These are phyloP conservation scores for Crossaster papposus DNA, from an alignment of 53 echinoderm and acorn worm species.

Conservation along the genomic window DNA sequence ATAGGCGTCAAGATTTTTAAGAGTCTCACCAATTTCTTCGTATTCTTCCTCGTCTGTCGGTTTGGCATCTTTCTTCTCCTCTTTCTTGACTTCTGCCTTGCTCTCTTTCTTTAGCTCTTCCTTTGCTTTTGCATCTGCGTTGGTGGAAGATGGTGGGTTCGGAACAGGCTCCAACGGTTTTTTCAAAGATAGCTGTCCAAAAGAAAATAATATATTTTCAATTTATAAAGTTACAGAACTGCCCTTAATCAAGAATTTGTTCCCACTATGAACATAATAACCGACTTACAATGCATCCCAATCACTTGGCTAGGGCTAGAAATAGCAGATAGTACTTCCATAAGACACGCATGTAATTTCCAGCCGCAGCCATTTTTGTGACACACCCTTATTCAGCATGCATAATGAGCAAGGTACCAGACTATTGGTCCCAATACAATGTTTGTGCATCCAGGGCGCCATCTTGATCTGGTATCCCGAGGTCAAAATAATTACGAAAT, in stretches of 20 bases:
- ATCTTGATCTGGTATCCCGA: not conserved
- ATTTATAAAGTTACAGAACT: not conserved
- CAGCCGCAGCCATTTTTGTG: too few species aligned
- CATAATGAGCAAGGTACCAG: not conserved
- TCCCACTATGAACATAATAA: not conserved
- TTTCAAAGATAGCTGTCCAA: slow-evolving; percentile 34
- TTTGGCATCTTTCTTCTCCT: slow-evolving; percentile 39
- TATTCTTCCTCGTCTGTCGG: slow-evolving; percentile 57
- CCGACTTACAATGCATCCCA: too few species aligned
- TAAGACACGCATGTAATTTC: too few species aligned
- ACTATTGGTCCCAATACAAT: not conserved
- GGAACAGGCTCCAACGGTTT: slow-evolving; percentile 18
- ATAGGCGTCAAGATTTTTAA: not conserved
- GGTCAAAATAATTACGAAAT: not conserved
- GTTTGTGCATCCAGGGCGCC: not conserved
- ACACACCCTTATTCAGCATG: too few species aligned
- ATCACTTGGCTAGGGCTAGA: too few species aligned
- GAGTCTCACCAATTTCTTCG: slow-evolving; percentile 48
- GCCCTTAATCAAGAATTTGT: not conserved
- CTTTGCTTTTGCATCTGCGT: slow-evolving; percentile 11
- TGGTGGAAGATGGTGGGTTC: not conserved
- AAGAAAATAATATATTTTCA: not conserved
- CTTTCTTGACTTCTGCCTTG: slow-evolving; percentile 49
- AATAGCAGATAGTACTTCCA: too few species aligned
- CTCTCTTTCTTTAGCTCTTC: slow-evolving; percentile 43